phyloP scores from a whole-genome alignment of 2,888 invertebrate species.

The Torymus aiolomorphi region DNA sequence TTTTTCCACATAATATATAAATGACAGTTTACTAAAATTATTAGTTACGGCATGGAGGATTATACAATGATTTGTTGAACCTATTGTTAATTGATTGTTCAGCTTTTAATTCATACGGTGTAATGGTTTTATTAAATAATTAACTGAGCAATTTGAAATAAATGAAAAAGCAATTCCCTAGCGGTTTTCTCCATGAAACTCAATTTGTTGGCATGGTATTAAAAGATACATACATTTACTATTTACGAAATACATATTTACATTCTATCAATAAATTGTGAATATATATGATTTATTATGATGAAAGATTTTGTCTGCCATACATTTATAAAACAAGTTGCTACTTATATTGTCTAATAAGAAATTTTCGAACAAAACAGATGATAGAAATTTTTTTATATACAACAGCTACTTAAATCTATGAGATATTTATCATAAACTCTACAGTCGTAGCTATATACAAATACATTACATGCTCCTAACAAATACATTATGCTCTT shows the following conservation, averaged over 20 bases:
- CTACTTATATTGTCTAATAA: background rate
- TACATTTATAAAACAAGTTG: constrained; percentile 1
- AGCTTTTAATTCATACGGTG: no score
- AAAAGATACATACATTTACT: constrained; percentile 9
- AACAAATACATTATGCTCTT: background rate
- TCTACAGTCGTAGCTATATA: constrained; percentile 19
- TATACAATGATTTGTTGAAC: no score
- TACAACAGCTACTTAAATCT: constrained; percentile 36
- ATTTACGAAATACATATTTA: constrained; percentile 20
- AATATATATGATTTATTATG: background rate
- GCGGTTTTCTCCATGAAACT: background rate
- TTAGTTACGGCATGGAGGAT: no score
- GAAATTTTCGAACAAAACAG: background rate
- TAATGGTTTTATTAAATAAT: no score
- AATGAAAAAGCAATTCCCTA: no score
- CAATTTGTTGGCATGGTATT: constrained; percentile 9
- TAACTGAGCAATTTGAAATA: no score
- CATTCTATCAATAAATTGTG: constrained; percentile 2
- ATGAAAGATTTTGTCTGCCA: background rate
- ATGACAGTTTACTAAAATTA: no score
- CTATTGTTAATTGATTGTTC: no score
- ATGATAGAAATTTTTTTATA: constrained; percentile 4
- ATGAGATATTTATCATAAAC: background rate
- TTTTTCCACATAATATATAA: no score
- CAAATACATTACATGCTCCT: constrained; percentile 1